Base-by-base conservation (phyloP, 2,888 invertebrate species). In the Morpho helenor region DNA sequence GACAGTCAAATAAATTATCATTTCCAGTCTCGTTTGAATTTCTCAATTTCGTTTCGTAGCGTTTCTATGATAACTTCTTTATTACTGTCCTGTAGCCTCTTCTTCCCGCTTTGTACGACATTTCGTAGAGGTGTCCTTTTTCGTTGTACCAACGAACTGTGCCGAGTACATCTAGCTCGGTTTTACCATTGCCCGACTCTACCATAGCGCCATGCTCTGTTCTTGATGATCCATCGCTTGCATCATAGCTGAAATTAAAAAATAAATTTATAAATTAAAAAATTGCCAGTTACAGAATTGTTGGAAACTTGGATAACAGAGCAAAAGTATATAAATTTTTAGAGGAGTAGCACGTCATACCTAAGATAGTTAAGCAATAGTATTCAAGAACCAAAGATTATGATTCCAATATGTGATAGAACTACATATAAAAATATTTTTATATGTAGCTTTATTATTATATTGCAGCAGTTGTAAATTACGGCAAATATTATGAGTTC, bases 201-300 rank as follows among this genome's bases (percentile, higher is more conserved):
- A 78, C 63, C 40, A 88, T 84, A 0, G 70, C 76, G 2, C 90
- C 90, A 56, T 84, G 70, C 68, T 92, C 93, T 22, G 90, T 81
- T n/a, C 92, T 79, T 0, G 91, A 87, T 3, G 91, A 87, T 0
- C 92, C 92, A 66, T 93, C 92, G 55, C 85, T 91, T 8, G 86
- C 78, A 65, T 91, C 84, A 65, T 90, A 92, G 65, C 91, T 91
- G 80, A 40, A 81, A 81, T 61, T 16, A 16, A 16, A 47, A 49
- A 16, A 57, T 16, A 41, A 51, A 41, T 8, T 23, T 0, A 42
- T 8, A 7, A 41, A 51, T 23, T 10, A 5, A 31, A 31, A 31
- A 31, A 31, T 31, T 31, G 3, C 31, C 0, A 31, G 2, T 16
- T 16, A 16, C 16, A 16, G 16, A 16, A 16, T 16, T 16, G 16